These are phyloP conservation scores for Verasper variegatus DNA, from an alignment of 2,113 vertebrate genomes.

Conservation along the genomic window DNA sequence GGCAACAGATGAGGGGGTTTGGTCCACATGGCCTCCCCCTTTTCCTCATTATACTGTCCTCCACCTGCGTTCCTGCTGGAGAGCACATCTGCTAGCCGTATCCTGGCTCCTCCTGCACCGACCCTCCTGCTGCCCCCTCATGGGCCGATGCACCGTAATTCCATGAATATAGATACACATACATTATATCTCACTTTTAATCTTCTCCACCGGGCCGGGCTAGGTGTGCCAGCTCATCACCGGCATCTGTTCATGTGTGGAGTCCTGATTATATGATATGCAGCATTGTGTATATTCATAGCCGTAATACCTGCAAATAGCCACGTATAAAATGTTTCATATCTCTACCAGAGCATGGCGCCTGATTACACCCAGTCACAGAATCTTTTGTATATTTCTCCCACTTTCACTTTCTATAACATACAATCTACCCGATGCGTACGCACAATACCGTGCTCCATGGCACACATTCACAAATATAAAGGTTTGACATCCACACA, in stretches of 20 bases:
- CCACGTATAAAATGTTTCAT: neutral
- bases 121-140: conserved; percentile 37
- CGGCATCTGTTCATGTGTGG: conserved; percentile 14
- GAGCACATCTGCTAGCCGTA: conserved; percentile 74
- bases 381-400: neutral
- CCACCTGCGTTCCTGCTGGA: conserved; percentile 80
- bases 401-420: neutral
- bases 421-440: neutral
- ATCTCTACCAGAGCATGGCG: neutral
- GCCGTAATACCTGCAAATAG: conserved; percentile 1
- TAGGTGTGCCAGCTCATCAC: neutral
- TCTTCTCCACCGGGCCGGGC: conserved; percentile 17
- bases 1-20: conserved; percentile 81
- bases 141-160: conserved; percentile 39
- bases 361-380: neutral
- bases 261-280: conserved; percentile 23
- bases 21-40: conserved; percentile 74
- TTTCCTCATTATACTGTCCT: conserved; percentile 75
- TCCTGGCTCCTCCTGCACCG: conserved; percentile 43
- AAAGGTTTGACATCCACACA: neutral
- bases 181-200: conserved; percentile 44
- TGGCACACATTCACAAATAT: neutral
- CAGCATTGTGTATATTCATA: neutral
- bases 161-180: conserved; percentile 53
- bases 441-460: too few species aligned